Percentiles rank a stretch among this genome's conserved stretches.
Evolutionary conservation across 2,113 vertebrate species (phyloP).

Genomic region (Embiotoca jacksoni): DNA sequence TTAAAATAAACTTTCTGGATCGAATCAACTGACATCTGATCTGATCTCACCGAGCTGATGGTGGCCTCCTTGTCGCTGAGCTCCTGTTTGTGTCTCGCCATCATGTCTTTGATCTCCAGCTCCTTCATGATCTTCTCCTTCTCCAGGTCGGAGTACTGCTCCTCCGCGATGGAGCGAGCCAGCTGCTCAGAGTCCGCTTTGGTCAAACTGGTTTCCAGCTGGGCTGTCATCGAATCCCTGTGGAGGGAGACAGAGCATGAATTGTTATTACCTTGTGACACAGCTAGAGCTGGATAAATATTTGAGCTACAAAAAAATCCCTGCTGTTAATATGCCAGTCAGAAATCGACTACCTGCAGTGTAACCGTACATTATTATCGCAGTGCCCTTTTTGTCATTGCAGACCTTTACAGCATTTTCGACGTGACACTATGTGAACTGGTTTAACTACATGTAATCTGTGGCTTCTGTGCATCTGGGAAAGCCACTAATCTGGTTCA

Average conservation of each 20-base stretch:
- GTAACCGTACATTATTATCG: conserved; percentile 9
- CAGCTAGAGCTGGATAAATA: background rate
- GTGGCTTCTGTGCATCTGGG: background rate
- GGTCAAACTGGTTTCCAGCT: conserved; percentile 93
- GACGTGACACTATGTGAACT: background rate
- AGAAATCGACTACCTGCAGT: background rate
- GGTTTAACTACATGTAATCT: background rate
- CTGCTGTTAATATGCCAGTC: conserved; percentile 9
- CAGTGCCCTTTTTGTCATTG: conserved; percentile 28
- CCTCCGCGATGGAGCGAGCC: conserved; percentile 95
- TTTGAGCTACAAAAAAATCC: background rate
- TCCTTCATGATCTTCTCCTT: conserved; percentile 99
- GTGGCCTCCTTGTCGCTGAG: conserved; percentile 94
- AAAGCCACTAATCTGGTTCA: conserved; percentile 16
- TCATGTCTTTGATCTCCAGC: conserved; percentile 97
- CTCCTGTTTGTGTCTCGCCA: conserved; percentile 93
- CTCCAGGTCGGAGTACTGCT: conserved; percentile 95
- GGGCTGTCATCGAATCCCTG: conserved; percentile 92
- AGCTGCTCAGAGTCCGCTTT: conserved; percentile 95
- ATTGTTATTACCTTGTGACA: background rate
- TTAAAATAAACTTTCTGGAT: background rate
- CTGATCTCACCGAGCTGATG: conserved; percentile 90
- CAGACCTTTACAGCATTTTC: conserved; percentile 1
- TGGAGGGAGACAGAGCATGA: background rate
- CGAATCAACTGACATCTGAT: background rate